Conservation (phyloP, 2,113 vertebrate genomes). For the Thermophis baileyi region DNA sequence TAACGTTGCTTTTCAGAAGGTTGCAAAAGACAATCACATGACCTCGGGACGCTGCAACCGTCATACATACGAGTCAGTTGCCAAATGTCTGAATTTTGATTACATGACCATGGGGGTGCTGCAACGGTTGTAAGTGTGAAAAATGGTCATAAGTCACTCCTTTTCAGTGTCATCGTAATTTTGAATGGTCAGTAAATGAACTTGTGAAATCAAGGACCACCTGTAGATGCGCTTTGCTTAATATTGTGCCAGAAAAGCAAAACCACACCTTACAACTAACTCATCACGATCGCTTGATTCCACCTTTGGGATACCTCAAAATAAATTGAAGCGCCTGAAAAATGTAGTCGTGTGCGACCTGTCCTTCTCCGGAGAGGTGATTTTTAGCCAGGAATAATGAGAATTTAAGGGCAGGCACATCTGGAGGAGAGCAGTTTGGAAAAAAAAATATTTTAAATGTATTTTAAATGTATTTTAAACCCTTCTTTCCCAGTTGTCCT, state of each 20-base stretch:
- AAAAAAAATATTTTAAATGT: not conserved
- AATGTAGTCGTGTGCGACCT: not conserved
- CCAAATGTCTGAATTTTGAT: not conserved
- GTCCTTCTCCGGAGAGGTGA: not conserved
- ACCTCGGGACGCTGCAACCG: accelerated
- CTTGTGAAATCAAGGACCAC: not conserved
- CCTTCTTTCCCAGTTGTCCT: not conserved
- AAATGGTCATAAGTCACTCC: not conserved
- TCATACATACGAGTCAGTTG: not conserved
- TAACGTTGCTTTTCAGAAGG: accelerated
- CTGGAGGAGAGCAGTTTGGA: not conserved
- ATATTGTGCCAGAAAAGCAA: not conserved
- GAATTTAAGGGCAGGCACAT: not conserved
- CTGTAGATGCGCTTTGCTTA: not conserved
- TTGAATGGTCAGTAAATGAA: not conserved
- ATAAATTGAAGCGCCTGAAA: not conserved
- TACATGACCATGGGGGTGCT: not conserved
- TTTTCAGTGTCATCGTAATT: not conserved
- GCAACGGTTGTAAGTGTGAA: not conserved
- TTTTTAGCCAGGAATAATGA: not conserved
- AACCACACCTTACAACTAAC: not conserved
- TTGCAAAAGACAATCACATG: not conserved
- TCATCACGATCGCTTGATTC: accelerated
- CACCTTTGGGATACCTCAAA: not conserved
- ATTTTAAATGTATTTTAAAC: too few relatives aligned